Percentiles rank a stretch among this genome's conserved stretches.
These are phyloP conservation scores for Zapus hudsonius DNA, from an alignment of 2,113 vertebrate species.

Conservation along the genomic window DNA sequence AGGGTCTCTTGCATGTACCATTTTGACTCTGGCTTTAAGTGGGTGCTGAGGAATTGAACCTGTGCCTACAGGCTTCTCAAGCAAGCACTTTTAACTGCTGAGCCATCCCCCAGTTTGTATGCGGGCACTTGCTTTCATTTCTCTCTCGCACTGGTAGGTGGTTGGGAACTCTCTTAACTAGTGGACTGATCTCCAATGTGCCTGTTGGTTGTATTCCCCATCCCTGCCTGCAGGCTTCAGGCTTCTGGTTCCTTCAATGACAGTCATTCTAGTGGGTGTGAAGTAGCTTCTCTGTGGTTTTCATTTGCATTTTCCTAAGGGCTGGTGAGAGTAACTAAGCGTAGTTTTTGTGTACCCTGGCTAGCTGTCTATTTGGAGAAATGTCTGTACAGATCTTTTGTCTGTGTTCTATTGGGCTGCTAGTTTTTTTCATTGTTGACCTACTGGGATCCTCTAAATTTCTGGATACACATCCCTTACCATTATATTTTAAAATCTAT, in stretches of 20 bases:
- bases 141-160: background rate
- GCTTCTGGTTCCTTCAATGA: background rate
- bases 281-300: slow-evolving; percentile 43
- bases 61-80: too few species aligned
- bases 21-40: too few species aligned
- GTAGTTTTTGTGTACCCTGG: background rate
- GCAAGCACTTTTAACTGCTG: too few species aligned
- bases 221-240: background rate
- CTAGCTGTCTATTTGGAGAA: slow-evolving; percentile 24
- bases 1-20: too few species aligned
- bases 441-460: slow-evolving; percentile 17
- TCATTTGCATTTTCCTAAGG: slow-evolving; percentile 54
- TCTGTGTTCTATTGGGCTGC: background rate
- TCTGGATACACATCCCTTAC: background rate
- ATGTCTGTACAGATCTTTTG: slow-evolving; percentile 4
- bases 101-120: background rate
- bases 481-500: slow-evolving; percentile 1
- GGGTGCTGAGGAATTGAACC: too few species aligned
- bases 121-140: background rate
- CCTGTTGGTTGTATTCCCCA: background rate
- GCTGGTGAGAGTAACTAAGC: background rate
- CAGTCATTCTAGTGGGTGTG: background rate
- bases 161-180: background rate
- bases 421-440: background rate
- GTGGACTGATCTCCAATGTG: background rate